Evolutionary conservation across 2,797 vertebrate genomes (phyloP).

Genomic region (Crenuchus spilurus): DNA sequence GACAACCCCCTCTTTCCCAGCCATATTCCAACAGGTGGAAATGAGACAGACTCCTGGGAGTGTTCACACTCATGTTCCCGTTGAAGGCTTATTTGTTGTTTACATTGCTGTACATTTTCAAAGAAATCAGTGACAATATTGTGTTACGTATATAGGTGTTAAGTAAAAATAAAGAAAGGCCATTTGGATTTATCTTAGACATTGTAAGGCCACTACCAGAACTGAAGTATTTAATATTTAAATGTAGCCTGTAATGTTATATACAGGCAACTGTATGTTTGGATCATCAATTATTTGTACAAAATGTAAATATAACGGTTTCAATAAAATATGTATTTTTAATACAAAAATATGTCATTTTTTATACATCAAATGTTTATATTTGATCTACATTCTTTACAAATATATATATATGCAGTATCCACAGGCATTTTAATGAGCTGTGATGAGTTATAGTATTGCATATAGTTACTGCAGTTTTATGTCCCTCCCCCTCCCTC

Average conservation of each 20-base stretch:
- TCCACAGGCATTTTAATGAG: slow-evolving; percentile 16
- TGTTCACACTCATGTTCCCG: too few species aligned
- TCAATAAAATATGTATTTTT: background rate
- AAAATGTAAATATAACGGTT: slow-evolving; percentile 27
- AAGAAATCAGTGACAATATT: too few species aligned
- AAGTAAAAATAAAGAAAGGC: background rate
- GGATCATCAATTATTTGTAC: slow-evolving; percentile 9
- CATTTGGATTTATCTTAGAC: slow-evolving; percentile 6
- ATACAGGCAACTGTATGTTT: slow-evolving; percentile 7
- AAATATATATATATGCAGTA: too few species aligned
- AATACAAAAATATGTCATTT: background rate
- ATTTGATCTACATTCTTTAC: too few species aligned
- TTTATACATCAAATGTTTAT: slow-evolving; percentile 10
- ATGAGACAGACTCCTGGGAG: too few species aligned
- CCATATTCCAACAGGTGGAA: too few species aligned
- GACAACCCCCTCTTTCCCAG: too few species aligned
- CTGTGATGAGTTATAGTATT: too few species aligned
- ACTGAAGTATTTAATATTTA: slow-evolving; percentile 57
- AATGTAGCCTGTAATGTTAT: slow-evolving; percentile 24
- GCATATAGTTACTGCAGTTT: too few species aligned
- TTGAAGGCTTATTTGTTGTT: too few species aligned
- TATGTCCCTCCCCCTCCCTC: too few species aligned
- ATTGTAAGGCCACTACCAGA: background rate
- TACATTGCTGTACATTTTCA: too few species aligned
- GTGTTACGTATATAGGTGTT: background rate